Conservation (phyloP, 1,140 invertebrate genomes). For the Lordiphosa collinella region DNA sequence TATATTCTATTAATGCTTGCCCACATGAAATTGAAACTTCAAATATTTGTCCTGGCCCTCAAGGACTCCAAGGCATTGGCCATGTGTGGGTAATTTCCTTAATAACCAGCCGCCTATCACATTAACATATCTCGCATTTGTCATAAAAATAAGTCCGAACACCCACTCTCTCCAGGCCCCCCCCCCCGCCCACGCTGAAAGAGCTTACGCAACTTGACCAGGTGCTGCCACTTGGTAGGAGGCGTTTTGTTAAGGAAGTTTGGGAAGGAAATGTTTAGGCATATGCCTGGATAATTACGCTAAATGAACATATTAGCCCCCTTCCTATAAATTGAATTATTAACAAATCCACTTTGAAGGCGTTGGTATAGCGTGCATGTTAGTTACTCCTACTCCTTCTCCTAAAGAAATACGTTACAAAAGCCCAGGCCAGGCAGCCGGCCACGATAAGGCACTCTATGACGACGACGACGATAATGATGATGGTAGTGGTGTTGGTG, state of each 20-base stretch:
- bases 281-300: slow-evolving; percentile 66
- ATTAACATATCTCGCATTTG: slow-evolving; percentile 77
- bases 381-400: slow-evolving; percentile 9
- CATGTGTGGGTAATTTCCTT: slow-evolving; percentile 66
- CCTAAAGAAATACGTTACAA: slow-evolving; percentile 58
- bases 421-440: slow-evolving; percentile 11
- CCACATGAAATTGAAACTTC: slow-evolving; percentile 70
- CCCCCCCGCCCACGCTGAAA: slow-evolving; percentile 2
- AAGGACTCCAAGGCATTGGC: slow-evolving; percentile 43
- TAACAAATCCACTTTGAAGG: slow-evolving; percentile 47
- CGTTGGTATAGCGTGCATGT: slow-evolving; percentile 53
- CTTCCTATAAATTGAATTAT: slow-evolving; percentile 70
- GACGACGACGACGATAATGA: too few relatives aligned
- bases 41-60: slow-evolving; percentile 61
- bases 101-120: slow-evolving; percentile 68
- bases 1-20: slow-evolving; percentile 45
- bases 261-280: slow-evolving; percentile 65
- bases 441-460: not conserved
- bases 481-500: not conserved
- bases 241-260: slow-evolving; percentile 67
- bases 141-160: slow-evolving; percentile 65
- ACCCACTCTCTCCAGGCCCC: slow-evolving; percentile 8
- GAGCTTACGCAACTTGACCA: slow-evolving; percentile 29
- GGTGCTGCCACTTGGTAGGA: slow-evolving; percentile 22
- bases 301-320: slow-evolving; percentile 71